phyloP scores from a whole-genome alignment of 2,797 vertebrate genomes.

The Ctenopoma kingsleyae region DNA sequence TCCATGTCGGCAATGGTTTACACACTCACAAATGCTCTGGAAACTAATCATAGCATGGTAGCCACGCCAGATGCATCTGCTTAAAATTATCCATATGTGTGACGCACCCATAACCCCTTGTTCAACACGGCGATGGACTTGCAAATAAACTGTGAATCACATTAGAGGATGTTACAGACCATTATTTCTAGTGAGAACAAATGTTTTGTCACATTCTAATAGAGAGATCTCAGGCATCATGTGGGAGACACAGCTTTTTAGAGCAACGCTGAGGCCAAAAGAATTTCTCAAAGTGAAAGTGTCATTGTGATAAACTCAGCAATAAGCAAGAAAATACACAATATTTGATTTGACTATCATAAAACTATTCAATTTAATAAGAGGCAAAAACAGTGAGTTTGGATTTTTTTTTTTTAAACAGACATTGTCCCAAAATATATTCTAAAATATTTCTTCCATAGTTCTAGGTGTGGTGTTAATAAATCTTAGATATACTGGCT shows the following conservation, averaged over 20 bases:
- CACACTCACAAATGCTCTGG: constrained; percentile 88
- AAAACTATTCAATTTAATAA: background rate
- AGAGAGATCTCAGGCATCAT: constrained; percentile 62
- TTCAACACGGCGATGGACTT: constrained; percentile 74
- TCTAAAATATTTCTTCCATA: background rate
- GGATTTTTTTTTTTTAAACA: too few species aligned
- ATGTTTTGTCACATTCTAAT: constrained; percentile 81
- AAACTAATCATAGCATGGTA: constrained; percentile 90
- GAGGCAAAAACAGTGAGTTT: background rate
- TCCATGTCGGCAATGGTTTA: constrained; percentile 90
- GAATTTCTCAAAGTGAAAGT: constrained; percentile 9
- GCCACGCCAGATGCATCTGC: constrained; percentile 86
- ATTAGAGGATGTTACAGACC: constrained; percentile 74
- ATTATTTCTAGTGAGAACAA: constrained; percentile 75
- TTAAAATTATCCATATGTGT: constrained; percentile 85
- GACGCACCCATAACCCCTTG: constrained; percentile 65
- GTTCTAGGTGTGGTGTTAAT: background rate
- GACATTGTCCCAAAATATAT: background rate
- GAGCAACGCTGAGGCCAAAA: constrained; percentile 17
- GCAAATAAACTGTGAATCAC: constrained; percentile 82
- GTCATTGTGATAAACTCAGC: background rate
- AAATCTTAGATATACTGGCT: background rate
- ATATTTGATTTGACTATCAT: background rate
- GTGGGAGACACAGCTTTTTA: constrained; percentile 44
- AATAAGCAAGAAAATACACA: background rate